These are phyloP conservation scores for Heliocidaris tuberculata DNA, from an alignment of 35 echinoderm and acorn worm genomes.

Conservation along the genomic window DNA sequence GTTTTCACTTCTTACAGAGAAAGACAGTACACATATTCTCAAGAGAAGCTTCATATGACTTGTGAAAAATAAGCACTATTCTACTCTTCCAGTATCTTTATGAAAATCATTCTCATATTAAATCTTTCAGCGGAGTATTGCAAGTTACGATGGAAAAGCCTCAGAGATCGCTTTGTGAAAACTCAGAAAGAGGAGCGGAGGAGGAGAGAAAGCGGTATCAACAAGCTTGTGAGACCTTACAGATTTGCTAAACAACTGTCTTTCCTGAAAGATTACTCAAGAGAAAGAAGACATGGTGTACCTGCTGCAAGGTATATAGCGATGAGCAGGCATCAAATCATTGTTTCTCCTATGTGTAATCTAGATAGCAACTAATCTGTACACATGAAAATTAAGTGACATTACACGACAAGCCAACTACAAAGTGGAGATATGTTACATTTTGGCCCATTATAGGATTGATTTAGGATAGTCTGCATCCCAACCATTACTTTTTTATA, in stretches of 20 bases:
- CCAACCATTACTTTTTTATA: too few species aligned
- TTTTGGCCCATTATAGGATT: too few species aligned
- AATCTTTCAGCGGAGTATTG: background rate
- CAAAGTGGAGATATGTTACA: too few species aligned
- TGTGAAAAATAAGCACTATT: background rate
- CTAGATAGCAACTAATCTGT: too few species aligned
- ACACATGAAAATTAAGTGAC: too few species aligned
- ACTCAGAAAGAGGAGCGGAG: background rate
- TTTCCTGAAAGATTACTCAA: background rate
- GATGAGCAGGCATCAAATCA: too few species aligned
- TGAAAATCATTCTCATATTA: background rate
- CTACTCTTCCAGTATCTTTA: background rate
- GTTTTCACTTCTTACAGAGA: too few species aligned
- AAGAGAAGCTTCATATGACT: background rate
- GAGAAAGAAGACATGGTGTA: background rate
- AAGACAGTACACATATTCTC: too few species aligned
- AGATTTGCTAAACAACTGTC: background rate
- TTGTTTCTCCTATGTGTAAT: too few species aligned
- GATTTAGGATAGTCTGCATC: too few species aligned
- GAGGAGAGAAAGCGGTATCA: background rate
- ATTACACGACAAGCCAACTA: too few species aligned
- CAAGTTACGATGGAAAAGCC: conserved; percentile 25
- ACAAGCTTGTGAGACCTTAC: background rate
- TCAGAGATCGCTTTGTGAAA: conserved; percentile 20
- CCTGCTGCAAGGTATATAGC: too few species aligned